Percentiles rank a stretch among this genome's conserved stretches.
These are phyloP conservation scores for Bradypodion ventrale DNA, from an alignment of 2,797 vertebrate species.

Conservation along the genomic window DNA sequence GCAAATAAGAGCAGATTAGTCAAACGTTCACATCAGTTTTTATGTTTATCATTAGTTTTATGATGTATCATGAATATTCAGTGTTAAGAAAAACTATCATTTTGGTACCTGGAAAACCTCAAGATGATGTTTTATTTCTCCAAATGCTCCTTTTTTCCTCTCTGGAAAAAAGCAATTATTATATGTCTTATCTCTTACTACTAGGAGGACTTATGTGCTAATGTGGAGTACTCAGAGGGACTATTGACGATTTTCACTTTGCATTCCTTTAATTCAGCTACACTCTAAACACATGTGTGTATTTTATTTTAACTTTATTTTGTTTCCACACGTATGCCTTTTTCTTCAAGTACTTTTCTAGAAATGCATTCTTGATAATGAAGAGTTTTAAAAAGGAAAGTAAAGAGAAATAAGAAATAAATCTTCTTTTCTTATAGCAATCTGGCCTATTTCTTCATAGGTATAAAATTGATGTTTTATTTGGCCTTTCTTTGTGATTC, in stretches of 20 bases:
- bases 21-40: conserved; percentile 82
- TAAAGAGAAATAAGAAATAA: not conserved
- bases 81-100: conserved; percentile 71
- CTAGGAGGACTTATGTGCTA: conserved; percentile 49
- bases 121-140: conserved; percentile 72
- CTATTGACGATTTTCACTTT: conserved; percentile 47
- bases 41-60: conserved; percentile 85
- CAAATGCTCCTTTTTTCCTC: conserved; percentile 57
- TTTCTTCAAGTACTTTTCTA: not conserved
- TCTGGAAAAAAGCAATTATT: conserved; percentile 67
- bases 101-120: conserved; percentile 79
- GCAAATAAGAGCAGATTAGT: conserved; percentile 86
- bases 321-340: conserved; percentile 17
- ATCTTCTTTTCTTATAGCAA: not conserved
- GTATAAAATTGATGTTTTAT: not conserved
- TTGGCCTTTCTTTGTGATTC: conserved; percentile 19
- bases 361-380: not conserved
- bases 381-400: not conserved
- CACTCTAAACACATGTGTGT: not conserved
- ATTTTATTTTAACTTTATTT: not conserved
- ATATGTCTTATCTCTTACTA: conserved; percentile 53
- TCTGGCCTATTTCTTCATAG: conserved; percentile 11
- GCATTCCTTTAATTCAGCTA: conserved; percentile 25
- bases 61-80: conserved; percentile 80
- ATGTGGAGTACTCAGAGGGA: conserved; percentile 32